Conservation (phyloP, 2,888 invertebrate genomes). For the Griposia aprilina region DNA sequence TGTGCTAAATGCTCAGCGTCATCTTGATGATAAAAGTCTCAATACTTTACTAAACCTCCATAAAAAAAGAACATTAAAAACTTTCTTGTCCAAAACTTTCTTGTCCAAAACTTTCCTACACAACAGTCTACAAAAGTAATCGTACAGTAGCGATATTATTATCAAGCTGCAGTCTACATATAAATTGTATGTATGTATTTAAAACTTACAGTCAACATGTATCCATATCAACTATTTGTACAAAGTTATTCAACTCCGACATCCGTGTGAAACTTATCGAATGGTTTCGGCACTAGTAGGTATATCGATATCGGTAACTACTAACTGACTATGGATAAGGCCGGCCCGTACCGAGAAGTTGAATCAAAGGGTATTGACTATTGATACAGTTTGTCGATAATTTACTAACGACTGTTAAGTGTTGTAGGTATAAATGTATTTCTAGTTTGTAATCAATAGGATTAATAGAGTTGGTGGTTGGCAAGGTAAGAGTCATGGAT, state of each 20-base stretch:
- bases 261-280: slow-evolving; percentile 45
- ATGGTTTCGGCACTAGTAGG: slow-evolving; percentile 26
- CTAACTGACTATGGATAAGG: slow-evolving; percentile 34
- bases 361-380: slow-evolving; percentile 53
- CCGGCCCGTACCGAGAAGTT: slow-evolving; percentile 28
- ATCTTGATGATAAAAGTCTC: not conserved
- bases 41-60: not conserved
- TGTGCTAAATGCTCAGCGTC: not conserved
- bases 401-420: slow-evolving; percentile 24
- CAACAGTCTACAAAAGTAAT: not conserved
- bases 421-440: slow-evolving; percentile 30
- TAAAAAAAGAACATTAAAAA: not conserved
- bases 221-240: slow-evolving; percentile 39
- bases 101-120: slow-evolving; percentile 4
- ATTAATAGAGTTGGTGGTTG: not conserved
- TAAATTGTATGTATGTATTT: slow-evolving; percentile 8
- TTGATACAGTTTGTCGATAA: slow-evolving; percentile 37
- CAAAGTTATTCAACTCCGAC: slow-evolving; percentile 40
- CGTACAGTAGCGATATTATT: not conserved
- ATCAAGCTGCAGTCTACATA: not conserved
- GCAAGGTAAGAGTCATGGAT: not conserved
- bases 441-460: slow-evolving; percentile 15
- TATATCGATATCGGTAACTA: slow-evolving; percentile 38
- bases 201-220: slow-evolving; percentile 10
- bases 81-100: slow-evolving; percentile 3